A percentile compares a stretch with the other conserved stretches of the same genome.
Conservation (phyloP, 2,113 vertebrate genomes). For the Phrynosoma blainvillii region DNA sequence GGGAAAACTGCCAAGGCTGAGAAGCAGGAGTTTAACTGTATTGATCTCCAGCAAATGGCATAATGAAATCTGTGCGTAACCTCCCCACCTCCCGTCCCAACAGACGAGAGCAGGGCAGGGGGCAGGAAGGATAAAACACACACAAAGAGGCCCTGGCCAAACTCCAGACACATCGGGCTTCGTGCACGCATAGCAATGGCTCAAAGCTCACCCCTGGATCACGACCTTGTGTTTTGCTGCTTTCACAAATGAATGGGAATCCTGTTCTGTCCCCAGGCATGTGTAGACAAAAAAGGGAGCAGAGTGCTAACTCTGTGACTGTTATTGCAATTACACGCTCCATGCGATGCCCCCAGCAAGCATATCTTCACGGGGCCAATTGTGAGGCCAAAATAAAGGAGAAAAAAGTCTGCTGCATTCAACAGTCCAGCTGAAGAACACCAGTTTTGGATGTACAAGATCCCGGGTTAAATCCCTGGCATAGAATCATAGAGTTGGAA, state of each 20-base stretch:
- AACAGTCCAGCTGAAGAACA: too few species aligned
- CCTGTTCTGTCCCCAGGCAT: too few species aligned
- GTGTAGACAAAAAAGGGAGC: not conserved
- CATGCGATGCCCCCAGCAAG: too few species aligned
- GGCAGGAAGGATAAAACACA: accelerated
- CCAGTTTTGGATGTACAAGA: too few species aligned
- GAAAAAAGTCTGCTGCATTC: too few species aligned
- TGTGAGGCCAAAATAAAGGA: too few species aligned
- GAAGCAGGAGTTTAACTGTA: not conserved
- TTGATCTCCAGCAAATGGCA: slow-evolving; percentile 34
- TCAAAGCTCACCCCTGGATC: not conserved
- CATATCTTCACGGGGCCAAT: too few species aligned
- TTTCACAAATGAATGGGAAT: not conserved
- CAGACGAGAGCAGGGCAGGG: not conserved
- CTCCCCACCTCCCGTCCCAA: not conserved
- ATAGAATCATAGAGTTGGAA: too few species aligned
- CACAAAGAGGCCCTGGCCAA: not conserved
- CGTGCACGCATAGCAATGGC: accelerated
- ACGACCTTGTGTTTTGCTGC: not conserved
- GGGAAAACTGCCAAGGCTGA: not conserved
- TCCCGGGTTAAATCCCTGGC: too few species aligned
- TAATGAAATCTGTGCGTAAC: not conserved
- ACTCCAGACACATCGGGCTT: too few species aligned
- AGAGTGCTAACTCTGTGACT: not conserved
- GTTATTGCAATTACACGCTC: too few species aligned